These are phyloP conservation scores for Uropetala carovei DNA, from an alignment of 2,888 invertebrate genomes.

Conservation along the genomic window DNA sequence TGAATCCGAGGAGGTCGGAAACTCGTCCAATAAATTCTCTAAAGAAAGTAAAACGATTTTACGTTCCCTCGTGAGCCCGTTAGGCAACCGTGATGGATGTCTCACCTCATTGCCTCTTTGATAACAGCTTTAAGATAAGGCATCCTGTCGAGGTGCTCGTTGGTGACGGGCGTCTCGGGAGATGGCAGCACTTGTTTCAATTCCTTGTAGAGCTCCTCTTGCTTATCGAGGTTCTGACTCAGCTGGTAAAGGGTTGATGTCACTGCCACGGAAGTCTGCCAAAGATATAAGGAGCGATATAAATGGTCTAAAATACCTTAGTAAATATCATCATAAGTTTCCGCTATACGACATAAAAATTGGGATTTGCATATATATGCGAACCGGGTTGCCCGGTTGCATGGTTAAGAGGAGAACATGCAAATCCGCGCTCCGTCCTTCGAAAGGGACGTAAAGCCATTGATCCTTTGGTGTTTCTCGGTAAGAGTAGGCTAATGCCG, in stretches of 20 bases:
- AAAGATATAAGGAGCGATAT: constrained; percentile 22
- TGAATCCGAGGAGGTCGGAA: too few relatives aligned
- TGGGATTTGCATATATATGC: not conserved
- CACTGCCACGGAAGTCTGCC: constrained; percentile 84
- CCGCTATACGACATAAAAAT: not conserved
- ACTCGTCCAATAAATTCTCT: too few relatives aligned
- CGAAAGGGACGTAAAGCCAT: too few relatives aligned
- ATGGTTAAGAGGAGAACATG: too few relatives aligned
- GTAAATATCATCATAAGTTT: not conserved
- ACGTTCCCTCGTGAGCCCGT: too few relatives aligned
- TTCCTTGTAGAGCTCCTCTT: constrained; percentile 81
- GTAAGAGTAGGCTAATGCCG: too few relatives aligned
- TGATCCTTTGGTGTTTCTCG: too few relatives aligned
- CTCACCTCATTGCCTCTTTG: constrained; percentile 85
- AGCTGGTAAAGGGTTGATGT: constrained; percentile 86
- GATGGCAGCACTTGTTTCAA: constrained; percentile 78
- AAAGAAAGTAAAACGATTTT: too few relatives aligned
- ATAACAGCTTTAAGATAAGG: constrained; percentile 86
- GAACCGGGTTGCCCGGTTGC: too few relatives aligned
- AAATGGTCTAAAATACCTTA: not conserved
- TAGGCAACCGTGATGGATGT: not conserved
- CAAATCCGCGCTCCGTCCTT: too few relatives aligned
- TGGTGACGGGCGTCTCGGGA: constrained; percentile 78
- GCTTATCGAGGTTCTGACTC: constrained; percentile 83
- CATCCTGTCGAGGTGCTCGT: constrained; percentile 80